phyloP scores from a whole-genome alignment of 2,113 vertebrate species.

The Hemicordylus capensis region DNA sequence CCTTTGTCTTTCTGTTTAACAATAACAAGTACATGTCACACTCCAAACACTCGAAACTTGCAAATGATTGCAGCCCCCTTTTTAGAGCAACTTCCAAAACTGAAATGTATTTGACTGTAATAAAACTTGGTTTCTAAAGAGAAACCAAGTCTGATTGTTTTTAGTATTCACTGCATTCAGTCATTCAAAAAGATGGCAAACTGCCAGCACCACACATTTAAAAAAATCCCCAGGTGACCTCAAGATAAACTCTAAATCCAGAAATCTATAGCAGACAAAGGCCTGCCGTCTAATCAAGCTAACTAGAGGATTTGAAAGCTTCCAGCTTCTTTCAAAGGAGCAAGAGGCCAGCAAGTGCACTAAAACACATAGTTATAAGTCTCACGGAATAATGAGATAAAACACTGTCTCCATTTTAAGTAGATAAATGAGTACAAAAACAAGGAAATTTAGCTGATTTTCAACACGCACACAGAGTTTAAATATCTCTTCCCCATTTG shows the following conservation, averaged over 20 bases:
- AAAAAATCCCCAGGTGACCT: conserved; percentile 2
- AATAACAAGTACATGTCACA: background rate
- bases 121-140: conserved; percentile 2
- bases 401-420: accelerated
- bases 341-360: conserved; percentile 17
- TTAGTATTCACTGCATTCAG: background rate
- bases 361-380: conserved; percentile 30
- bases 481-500: background rate
- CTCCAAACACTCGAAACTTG: background rate
- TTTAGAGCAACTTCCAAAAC: background rate
- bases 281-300: conserved; percentile 43
- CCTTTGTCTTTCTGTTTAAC: background rate
- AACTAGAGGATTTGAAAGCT: conserved; percentile 50
- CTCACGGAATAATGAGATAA: conserved; percentile 44
- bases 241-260: conserved; percentile 53
- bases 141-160: background rate
- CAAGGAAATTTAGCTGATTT: conserved; percentile 25
- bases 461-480: conserved; percentile 16
- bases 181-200: conserved; percentile 11
- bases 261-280: conserved; percentile 59
- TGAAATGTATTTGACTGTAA: background rate
- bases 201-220: background rate
- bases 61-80: background rate
- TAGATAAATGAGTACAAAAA: conserved; percentile 42
- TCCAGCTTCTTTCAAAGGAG: conserved; percentile 40